Conservation (phyloP, 2,797 vertebrate genomes). For the Vipera latastei region DNA sequence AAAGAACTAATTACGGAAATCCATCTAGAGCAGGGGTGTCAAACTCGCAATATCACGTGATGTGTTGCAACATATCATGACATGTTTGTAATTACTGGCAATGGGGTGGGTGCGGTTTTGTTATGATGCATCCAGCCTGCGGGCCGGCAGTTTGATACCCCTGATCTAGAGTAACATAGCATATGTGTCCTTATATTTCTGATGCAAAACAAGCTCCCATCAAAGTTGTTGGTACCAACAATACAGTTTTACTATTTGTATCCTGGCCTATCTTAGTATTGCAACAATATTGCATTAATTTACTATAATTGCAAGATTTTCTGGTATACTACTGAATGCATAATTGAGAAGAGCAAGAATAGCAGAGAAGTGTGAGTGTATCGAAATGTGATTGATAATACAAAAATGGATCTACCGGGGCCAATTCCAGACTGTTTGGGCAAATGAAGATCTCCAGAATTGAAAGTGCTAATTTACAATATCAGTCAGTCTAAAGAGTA, state of each 20-base stretch:
- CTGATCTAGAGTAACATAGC: background rate
- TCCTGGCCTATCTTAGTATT: background rate
- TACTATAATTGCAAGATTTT: background rate
- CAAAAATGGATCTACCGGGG: background rate
- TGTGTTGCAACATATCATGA: too few relatives aligned
- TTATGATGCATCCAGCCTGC: too few relatives aligned
- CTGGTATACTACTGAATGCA: background rate
- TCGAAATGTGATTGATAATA: background rate
- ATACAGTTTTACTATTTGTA: background rate
- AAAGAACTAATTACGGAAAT: background rate
- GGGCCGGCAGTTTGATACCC: too few relatives aligned
- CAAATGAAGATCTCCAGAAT: background rate
- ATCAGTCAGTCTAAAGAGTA: background rate
- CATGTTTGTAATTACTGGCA: too few relatives aligned
- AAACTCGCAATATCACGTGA: too few relatives aligned
- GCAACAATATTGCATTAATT: background rate
- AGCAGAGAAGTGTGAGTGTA: background rate
- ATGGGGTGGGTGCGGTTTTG: too few relatives aligned
- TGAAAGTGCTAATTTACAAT: background rate
- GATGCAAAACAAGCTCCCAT: background rate
- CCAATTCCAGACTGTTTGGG: background rate
- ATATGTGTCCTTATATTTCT: background rate
- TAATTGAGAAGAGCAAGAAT: background rate
- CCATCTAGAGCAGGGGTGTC: too few relatives aligned
- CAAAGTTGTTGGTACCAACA: background rate